phyloP scores from a whole-genome alignment of 2,113 vertebrate species.

The Tyrannus savana region DNA sequence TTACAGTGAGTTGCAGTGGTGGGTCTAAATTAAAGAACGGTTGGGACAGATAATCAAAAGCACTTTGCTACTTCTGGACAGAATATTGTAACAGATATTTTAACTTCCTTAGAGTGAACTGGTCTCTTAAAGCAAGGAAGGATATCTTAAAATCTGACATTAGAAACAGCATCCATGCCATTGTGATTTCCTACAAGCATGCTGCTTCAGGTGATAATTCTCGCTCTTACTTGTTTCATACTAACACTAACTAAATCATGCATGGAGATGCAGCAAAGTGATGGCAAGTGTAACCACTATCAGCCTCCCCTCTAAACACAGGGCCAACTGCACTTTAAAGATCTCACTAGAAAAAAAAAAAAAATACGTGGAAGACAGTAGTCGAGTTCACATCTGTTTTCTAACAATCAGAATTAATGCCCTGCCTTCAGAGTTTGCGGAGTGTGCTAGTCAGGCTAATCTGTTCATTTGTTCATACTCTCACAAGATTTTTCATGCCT shows the following conservation, averaged over 20 bases:
- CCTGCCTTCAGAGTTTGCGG: not conserved
- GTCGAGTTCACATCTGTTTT: not conserved
- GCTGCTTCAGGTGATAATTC: not conserved
- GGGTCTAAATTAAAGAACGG: not conserved
- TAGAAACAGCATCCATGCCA: not conserved
- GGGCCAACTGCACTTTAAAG: not conserved
- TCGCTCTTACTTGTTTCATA: not conserved
- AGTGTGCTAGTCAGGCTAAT: not conserved
- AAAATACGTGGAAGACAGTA: not conserved
- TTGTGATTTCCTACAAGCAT: not conserved
- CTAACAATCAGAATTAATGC: not conserved
- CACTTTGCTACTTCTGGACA: not conserved
- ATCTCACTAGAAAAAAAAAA: slow-evolving; percentile 20
- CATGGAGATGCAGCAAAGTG: not conserved
- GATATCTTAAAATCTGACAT: not conserved
- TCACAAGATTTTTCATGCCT: not conserved
- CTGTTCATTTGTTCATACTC: not conserved
- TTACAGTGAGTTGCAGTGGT: not conserved
- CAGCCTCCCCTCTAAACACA: not conserved
- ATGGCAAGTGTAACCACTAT: not conserved
- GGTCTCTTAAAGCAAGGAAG: not conserved
- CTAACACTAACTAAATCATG: not conserved
- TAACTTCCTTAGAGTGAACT: not conserved
- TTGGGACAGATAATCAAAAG: not conserved
- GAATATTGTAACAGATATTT: not conserved